phyloP scores from a whole-genome alignment of 2,888 invertebrate genomes.

The Drosophila colorata region DNA sequence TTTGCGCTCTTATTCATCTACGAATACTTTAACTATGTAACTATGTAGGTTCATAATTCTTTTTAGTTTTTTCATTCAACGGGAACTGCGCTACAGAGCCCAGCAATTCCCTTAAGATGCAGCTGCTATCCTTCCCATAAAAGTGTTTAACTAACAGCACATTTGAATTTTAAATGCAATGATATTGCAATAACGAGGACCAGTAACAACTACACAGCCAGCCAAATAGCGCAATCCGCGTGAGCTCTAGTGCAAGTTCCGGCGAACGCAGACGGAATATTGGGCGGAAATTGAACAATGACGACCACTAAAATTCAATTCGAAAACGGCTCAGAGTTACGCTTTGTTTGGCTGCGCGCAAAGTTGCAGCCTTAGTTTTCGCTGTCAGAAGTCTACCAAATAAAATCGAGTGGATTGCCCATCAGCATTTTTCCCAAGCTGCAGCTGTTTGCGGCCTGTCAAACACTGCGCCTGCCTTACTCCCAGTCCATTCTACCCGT shows the following conservation, averaged over 20 bases:
- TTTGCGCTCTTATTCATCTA: background rate
- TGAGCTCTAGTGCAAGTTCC: conserved; percentile 2
- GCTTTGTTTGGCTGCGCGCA: conserved; percentile 19
- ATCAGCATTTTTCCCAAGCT: conserved; percentile 70
- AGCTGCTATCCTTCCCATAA: conserved; percentile 44
- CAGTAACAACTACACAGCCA: conserved; percentile 22
- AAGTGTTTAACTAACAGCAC: conserved; percentile 63
- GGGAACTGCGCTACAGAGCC: background rate
- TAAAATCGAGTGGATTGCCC: conserved; percentile 73
- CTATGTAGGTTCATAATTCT: no score
- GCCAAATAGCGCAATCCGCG: conserved; percentile 3
- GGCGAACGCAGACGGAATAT: conserved; percentile 10
- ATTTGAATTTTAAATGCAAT: conserved; percentile 71
- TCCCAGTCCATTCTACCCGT: conserved; percentile 2
- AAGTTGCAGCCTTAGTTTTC: conserved; percentile 6
- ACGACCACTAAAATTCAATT: conserved; percentile 59
- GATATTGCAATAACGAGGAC: conserved; percentile 54
- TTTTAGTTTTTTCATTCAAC: background rate
- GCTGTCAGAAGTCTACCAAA: conserved; percentile 46
- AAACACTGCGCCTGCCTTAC: conserved; percentile 11
- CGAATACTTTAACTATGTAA: no score
- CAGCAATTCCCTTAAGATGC: conserved; percentile 34
- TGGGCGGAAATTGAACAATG: conserved; percentile 51
- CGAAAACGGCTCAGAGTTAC: conserved; percentile 45
- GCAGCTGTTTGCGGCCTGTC: conserved; percentile 71